A percentile compares a stretch with the other conserved stretches of the same genome.
phyloP scores from a whole-genome alignment of 2,888 invertebrate genomes.

The Halocaridina rubra region DNA sequence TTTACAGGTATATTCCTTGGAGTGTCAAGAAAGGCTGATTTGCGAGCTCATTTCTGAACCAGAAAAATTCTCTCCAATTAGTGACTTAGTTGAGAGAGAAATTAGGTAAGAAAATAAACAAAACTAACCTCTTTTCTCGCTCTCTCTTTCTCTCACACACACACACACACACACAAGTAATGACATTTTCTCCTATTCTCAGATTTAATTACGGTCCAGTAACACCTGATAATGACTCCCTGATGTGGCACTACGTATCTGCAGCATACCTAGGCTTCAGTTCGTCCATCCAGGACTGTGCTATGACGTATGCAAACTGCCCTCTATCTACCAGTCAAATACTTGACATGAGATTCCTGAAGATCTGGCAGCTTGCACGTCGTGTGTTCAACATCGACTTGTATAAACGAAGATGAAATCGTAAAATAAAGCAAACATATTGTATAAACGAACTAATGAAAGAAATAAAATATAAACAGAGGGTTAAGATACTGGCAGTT shows the following conservation, averaged over 20 bases:
- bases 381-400: no score
- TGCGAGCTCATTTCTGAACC: neutral
- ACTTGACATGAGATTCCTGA: conserved; percentile 66
- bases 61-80: neutral
- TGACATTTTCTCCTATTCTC: no score
- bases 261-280: conserved; percentile 66
- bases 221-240: conserved; percentile 64
- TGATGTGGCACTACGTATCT: conserved; percentile 66
- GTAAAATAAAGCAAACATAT: no score
- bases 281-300: conserved; percentile 64
- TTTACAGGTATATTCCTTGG: neutral
- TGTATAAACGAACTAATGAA: no score
- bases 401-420: no score
- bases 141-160: no score
- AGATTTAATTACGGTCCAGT: conserved; percentile 64
- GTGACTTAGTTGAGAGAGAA: neutral
- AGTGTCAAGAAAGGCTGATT: neutral
- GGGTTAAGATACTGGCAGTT: no score
- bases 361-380: conserved; percentile 67
- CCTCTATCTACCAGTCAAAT: conserved; percentile 65
- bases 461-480: no score
- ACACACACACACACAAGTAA: no score
- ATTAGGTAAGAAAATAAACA: neutral
- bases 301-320: conserved; percentile 64
- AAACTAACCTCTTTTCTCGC: no score